Conservation (phyloP, 2,113 vertebrate genomes). For the Pao palembangensis region DNA sequence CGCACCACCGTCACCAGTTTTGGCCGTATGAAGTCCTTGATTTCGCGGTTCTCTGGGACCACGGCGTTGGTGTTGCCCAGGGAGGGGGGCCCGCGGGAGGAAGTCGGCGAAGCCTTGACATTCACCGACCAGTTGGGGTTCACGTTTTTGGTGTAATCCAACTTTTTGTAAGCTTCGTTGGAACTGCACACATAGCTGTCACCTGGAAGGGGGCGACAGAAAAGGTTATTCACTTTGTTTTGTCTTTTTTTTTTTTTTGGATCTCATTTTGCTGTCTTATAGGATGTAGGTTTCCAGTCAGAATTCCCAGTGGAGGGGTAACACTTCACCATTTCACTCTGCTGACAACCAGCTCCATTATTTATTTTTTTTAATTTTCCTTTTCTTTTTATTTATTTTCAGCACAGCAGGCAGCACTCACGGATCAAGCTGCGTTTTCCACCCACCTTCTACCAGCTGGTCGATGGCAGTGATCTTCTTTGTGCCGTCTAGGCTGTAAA, state of each 20-base stretch:
- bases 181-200: slow-evolving; percentile 97
- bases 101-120: slow-evolving; percentile 81
- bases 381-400: too few species aligned
- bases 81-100: slow-evolving; percentile 80
- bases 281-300: too few species aligned
- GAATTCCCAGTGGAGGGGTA: too few species aligned
- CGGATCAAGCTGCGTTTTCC: not conserved
- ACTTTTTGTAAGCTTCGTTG: slow-evolving; percentile 92
- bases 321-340: too few species aligned
- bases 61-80: slow-evolving; percentile 82
- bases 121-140: slow-evolving; percentile 99
- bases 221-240: not conserved
- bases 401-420: too few species aligned
- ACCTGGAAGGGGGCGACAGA: slow-evolving; percentile 64
- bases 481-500: slow-evolving; percentile 89
- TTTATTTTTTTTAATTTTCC: too few species aligned
- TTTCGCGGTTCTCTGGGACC: slow-evolving; percentile 78
- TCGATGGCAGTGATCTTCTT: slow-evolving; percentile 86
- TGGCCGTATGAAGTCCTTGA: slow-evolving; percentile 94
- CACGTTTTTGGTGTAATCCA: slow-evolving; percentile 97
- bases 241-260: not conserved
- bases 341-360: too few species aligned
- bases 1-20: slow-evolving; percentile 96
- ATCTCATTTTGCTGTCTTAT: too few species aligned
- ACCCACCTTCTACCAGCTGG: slow-evolving; percentile 90